Evolutionary conservation across 2,888 invertebrate genomes (phyloP).

Genomic region (Sarcophaga rosellei): DNA sequence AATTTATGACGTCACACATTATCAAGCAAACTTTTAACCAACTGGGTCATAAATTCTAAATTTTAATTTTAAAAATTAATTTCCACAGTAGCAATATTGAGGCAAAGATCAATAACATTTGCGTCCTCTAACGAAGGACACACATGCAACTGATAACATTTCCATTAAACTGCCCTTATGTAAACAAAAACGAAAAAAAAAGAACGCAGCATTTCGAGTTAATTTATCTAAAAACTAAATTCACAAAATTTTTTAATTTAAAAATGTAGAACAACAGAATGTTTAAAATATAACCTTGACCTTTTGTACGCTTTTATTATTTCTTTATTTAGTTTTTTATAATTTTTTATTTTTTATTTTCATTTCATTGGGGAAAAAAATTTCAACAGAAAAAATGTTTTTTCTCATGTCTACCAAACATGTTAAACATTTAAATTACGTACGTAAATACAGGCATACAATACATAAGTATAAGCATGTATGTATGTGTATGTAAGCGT

Average conservation of each 20-base stretch:
- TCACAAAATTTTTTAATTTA: background rate
- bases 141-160: too few relatives aligned
- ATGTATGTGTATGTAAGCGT: background rate
- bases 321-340: background rate
- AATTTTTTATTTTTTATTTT: background rate
- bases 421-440: background rate
- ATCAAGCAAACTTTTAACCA: too few relatives aligned
- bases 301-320: background rate
- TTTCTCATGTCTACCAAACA: background rate
- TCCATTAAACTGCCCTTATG: too few relatives aligned
- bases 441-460: background rate
- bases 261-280: background rate
- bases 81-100: too few relatives aligned
- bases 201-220: too few relatives aligned
- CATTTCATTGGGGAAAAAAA: background rate
- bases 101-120: too few relatives aligned
- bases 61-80: too few relatives aligned
- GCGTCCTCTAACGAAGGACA: too few relatives aligned
- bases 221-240: background rate
- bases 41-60: fast-evolving
- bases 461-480: background rate
- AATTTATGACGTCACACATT: too few relatives aligned
- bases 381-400: background rate
- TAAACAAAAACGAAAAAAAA: too few relatives aligned
- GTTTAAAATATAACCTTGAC: background rate